Base-by-base conservation (phyloP, 2,113 vertebrate genomes). In the Choloepus hoffmanni region DNA sequence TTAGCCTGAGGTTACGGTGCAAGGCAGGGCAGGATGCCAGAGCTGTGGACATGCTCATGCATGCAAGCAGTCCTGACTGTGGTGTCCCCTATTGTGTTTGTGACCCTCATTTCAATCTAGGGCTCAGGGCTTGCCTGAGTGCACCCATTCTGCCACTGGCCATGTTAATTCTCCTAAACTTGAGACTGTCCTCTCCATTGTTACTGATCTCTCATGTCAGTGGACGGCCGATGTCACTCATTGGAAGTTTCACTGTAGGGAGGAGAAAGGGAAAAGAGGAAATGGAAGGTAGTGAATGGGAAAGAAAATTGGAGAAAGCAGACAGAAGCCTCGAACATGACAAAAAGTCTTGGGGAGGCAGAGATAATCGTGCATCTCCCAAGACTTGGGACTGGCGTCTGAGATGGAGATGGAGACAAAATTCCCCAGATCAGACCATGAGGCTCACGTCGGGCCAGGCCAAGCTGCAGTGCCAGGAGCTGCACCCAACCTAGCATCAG, bases 341-440 rank as follows among this genome's bases (percentile, higher is more conserved):
- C 63, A 18, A 74, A 30, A 24, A 76, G 23, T n/a, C 24, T 23
- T 11, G 5, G 26, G 67, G 55, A 62, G 23, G 30, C 0, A 8
- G 65, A 91, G 74, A 7, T 19, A 12, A 33, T 0, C 2, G 14
- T 36, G 30, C 26, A 23, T 5, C 40, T 50, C 33, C 74, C 50
- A 43, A 70, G 83, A 55, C 43, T 74, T 11, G 11, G 18, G 19
- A 21, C 0, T n/a, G 10, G 33, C 21, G 33, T 53, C 26, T 43
- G 2, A 15, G 36, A 67, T 4, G 78, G 60, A 53, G 28, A 24
- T 4, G 4, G 15, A 36, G 16, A 4, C 15, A 43, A 21, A 40
- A 14, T 21, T 26, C 26, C 24, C n/a, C 33, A 26, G 2, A 10
- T 30, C 24, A 24, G 2, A 55, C 19, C 0, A 0, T 0, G 0